These are phyloP conservation scores for Pocota personata DNA, from an alignment of 2,888 invertebrate genomes.

Conservation along the genomic window DNA sequence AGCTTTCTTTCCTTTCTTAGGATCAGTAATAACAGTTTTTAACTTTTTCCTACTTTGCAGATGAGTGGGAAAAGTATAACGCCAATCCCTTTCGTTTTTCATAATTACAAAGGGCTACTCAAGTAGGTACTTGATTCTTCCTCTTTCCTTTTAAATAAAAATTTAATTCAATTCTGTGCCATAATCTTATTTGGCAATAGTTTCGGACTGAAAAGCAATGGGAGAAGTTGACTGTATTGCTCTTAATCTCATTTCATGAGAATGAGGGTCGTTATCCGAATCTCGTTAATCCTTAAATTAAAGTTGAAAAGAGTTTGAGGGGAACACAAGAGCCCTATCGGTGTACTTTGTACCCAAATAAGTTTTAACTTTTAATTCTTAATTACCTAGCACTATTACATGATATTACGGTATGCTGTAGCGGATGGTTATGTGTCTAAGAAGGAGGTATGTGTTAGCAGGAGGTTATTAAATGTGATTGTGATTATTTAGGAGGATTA, in stretches of 20 bases:
- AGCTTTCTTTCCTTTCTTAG: neutral
- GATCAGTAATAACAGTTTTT: neutral
- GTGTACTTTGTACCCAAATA: neutral
- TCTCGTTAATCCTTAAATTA: constrained; percentile 17
- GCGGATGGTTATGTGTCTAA: neutral
- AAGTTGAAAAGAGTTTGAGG: constrained; percentile 7
- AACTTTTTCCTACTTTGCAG: neutral
- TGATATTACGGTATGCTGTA: neutral
- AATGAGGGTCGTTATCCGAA: constrained; percentile 9
- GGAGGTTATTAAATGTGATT: neutral
- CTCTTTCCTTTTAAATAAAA: neutral
- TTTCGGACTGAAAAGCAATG: neutral
- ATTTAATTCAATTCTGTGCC: neutral
- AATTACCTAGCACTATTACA: neutral
- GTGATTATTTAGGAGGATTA: no score
- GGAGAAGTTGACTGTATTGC: neutral
- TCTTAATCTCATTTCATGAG: neutral
- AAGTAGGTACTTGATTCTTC: neutral
- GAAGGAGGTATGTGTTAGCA: no score
- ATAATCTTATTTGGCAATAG: neutral
- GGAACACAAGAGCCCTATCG: neutral
- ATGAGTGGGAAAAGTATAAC: neutral
- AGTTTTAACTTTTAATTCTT: constrained; percentile 12
- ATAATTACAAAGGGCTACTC: neutral
- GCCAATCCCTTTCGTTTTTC: neutral